Base-by-base conservation (phyloP, 2,797 vertebrate species). In the Sebastes taczanowskii region DNA sequence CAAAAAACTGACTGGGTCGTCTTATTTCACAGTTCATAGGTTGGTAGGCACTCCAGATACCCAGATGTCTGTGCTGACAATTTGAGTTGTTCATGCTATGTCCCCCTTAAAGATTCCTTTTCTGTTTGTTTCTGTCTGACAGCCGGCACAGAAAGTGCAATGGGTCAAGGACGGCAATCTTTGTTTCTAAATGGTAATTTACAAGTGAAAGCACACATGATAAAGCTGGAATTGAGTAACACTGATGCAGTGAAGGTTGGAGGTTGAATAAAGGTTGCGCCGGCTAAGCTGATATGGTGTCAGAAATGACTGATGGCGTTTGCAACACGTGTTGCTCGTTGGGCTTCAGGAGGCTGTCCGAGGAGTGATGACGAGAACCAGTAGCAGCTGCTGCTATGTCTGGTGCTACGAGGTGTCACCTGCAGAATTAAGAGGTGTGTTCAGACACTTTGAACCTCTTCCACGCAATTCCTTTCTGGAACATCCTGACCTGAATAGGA, bases 281-380 rank as follows among this genome's bases (percentile, higher is more conserved):
- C 65, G 53, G 68, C 29, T 23, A 46, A 80, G 65, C 35, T 82
- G 61, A 82, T 49, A 56, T 18, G 30, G 34, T 77, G 70, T 87
- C 35, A 18, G 42, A 63, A 34, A 75, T 76, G 65, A 87, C 5
- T 60, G 62, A 89, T 77, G 58, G 60, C 78, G 80, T 88, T 81
- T 81, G 68, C 38, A 66, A 9, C 14, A 72, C 25, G 76, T 69
- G 81, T 60, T 46, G 1, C 42, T 84, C 68, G 4, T 10, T 18
- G 27, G 38, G 53, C 74, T 81, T 72, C 22, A 22, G 74, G 16
- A 82, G 9, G 49, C 55, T 55, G 65, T 86, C 74, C 52, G 71
- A 77, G 59, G 53, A 82, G 59, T 61, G 30, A 72, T 84, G 82
- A 92, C 88, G 72, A 63, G 69, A 82, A 80, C 69, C 86, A 88